Evolutionary conservation across 2,113 vertebrate species (phyloP).

Genomic region (Struthidea cinerea): DNA sequence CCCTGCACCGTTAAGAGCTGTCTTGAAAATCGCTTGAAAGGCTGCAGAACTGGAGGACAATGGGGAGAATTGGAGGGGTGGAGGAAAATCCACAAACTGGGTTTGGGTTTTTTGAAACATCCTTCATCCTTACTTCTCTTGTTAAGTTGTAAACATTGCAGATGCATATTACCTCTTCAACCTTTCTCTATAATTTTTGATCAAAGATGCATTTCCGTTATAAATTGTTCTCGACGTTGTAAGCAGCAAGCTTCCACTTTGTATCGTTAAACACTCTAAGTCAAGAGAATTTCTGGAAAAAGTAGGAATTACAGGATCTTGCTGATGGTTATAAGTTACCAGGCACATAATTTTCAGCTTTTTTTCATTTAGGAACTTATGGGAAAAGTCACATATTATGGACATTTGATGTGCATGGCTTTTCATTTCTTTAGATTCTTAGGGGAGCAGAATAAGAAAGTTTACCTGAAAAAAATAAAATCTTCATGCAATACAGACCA

Average conservation of each 20-base stretch:
- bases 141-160: neutral
- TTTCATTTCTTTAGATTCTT: neutral
- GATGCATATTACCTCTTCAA: neutral
- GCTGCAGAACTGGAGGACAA: neutral
- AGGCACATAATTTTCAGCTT: neutral
- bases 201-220: neutral
- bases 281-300: neutral
- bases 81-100: neutral
- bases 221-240: accelerated
- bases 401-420: neutral
- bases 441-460: neutral
- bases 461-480: neutral
- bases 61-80: neutral
- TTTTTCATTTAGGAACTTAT: neutral
- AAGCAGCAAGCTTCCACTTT: neutral
- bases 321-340: neutral
- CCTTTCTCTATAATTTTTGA: neutral
- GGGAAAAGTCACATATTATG: neutral
- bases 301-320: neutral
- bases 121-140: neutral
- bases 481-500: neutral
- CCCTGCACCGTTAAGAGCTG: neutral
- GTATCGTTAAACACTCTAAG: neutral
- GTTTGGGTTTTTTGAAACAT: neutral
- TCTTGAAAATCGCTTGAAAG: neutral